phyloP scores from a whole-genome alignment of 2,888 invertebrate species.

The Dryobotodes eremita region DNA sequence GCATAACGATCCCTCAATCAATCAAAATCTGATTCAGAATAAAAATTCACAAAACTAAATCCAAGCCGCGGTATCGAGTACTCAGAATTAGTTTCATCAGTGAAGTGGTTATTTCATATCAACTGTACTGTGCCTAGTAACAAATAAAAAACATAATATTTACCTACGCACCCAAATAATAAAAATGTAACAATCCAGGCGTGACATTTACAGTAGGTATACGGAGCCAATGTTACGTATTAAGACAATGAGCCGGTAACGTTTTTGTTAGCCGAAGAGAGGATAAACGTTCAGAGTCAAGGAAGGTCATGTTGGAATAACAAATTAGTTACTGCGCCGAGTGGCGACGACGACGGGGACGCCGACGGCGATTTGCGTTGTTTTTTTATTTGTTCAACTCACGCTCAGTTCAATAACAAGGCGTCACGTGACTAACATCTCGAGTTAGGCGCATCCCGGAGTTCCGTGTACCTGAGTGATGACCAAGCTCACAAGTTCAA shows the following conservation, averaged over 20 bases:
- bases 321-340: conserved; percentile 75
- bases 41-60: conserved; percentile 66
- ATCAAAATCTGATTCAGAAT: conserved; percentile 67
- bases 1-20: conserved; percentile 46
- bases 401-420: conserved; percentile 71
- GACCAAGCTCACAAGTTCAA: conserved; percentile 48
- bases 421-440: conserved; percentile 66
- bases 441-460: conserved; percentile 39
- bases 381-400: conserved; percentile 71
- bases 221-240: conserved; percentile 58
- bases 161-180: conserved; percentile 26
- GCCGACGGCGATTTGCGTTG: conserved; percentile 65
- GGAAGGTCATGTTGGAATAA: conserved; percentile 84
- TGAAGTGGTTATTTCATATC: conserved; percentile 7
- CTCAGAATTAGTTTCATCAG: conserved; percentile 47
- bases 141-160: conserved; percentile 21
- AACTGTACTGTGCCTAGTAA: conserved; percentile 3
- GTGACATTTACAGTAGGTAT: conserved; percentile 52
- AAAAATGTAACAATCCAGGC: conserved; percentile 51
- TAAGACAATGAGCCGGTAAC: conserved; percentile 67
- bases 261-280: conserved; percentile 69
- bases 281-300: conserved; percentile 81
- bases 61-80: conserved; percentile 52
- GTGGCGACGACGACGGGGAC: conserved; percentile 47
- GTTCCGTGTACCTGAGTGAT: conserved; percentile 45